Conservation (phyloP, 2,797 vertebrate genomes). For the Tangara arthus region DNA sequence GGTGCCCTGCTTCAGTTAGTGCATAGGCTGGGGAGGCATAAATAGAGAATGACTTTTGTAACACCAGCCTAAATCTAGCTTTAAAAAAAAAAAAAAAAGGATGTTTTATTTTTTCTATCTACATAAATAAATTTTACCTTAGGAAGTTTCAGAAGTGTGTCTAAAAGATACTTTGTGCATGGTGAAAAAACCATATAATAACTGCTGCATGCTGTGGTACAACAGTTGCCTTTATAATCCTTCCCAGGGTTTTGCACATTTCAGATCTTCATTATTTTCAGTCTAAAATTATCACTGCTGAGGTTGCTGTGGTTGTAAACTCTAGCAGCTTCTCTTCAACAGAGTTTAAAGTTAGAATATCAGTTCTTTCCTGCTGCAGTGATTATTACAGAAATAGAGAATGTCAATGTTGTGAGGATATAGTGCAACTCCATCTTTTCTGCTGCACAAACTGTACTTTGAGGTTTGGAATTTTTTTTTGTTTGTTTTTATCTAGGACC, state of each 20-base stretch:
- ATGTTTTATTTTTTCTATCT: background rate
- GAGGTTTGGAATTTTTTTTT: background rate
- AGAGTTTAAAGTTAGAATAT: background rate
- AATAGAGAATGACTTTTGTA: background rate
- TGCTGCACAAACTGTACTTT: background rate
- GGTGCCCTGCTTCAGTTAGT: background rate
- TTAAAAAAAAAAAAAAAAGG: too few relatives aligned
- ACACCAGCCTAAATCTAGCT: background rate
- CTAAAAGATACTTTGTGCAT: background rate
- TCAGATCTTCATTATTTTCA: background rate
- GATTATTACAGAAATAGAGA: background rate
- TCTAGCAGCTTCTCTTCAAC: background rate
- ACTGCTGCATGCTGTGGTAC: background rate
- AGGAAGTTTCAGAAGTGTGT: background rate
- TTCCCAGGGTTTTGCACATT: background rate
- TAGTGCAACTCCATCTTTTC: background rate
- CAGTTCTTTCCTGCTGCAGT: background rate
- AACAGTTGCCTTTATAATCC: background rate
- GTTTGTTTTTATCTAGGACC: background rate
- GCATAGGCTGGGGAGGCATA: background rate
- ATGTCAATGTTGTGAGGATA: background rate
- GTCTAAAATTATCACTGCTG: background rate
- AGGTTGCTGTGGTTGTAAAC: background rate
- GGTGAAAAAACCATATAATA: background rate
- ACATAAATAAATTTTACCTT: background rate